Percentiles rank a stretch among this genome's conserved stretches.
Conservation (phyloP, 2,888 invertebrate species). For the Linnaemya vulpina region DNA sequence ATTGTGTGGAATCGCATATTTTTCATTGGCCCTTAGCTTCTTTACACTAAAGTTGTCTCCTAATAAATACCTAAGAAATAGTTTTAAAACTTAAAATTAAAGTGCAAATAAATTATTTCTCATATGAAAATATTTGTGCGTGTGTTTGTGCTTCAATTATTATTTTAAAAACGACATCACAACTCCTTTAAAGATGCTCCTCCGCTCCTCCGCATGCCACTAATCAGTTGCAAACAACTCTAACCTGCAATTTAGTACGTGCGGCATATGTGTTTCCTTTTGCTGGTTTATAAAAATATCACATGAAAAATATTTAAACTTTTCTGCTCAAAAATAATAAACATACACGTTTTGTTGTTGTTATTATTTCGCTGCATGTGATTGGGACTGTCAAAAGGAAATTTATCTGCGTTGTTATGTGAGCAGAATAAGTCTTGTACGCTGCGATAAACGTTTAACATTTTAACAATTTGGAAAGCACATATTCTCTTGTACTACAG, state of each 20-base stretch:
- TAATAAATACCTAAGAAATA: no score
- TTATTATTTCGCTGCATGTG: conserved; percentile 39
- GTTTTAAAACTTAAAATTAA: no score
- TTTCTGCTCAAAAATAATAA: conserved; percentile 24
- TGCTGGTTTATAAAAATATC: conserved; percentile 15
- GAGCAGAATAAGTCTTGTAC: neutral
- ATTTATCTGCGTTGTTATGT: conserved; percentile 28
- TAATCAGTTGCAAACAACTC: conserved; percentile 70
- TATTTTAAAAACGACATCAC: conserved; percentile 13
- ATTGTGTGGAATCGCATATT: no score
- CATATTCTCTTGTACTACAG: no score
- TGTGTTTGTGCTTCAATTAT: no score
- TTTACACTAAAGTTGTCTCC: no score
- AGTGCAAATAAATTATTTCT: no score
- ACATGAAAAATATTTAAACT: conserved; percentile 21
- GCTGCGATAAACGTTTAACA: neutral
- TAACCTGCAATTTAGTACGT: conserved; percentile 70
- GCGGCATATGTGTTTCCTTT: conserved; percentile 67
- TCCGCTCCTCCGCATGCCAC: conserved; percentile 70
- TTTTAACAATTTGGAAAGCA: conserved; percentile 5
- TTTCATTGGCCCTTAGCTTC: no score
- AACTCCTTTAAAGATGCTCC: conserved; percentile 52
- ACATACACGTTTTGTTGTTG: conserved; percentile 17
- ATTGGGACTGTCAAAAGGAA: conserved; percentile 59
- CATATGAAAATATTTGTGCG: neutral